These are phyloP conservation scores for Drosophila albomicans DNA, from an alignment of 1,140 invertebrate genomes.

Conservation along the genomic window DNA sequence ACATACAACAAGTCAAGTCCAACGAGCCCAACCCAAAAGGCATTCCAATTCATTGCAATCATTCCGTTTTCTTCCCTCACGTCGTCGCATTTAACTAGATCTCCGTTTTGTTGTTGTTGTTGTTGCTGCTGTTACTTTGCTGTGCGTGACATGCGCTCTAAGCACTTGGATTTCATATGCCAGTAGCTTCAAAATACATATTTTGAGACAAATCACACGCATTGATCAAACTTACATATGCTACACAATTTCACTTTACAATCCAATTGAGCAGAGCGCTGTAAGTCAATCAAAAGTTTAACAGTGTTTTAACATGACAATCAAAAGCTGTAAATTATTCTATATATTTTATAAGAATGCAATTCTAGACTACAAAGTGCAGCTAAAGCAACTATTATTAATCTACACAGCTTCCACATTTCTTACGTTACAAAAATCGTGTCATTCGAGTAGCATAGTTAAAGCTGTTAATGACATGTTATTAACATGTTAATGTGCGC, in stretches of 20 bases:
- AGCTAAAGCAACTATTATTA: no score
- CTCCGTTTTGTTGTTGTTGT: slow-evolving; percentile 13
- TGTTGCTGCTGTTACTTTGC: background rate
- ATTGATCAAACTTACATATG: background rate
- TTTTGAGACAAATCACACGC: slow-evolving; percentile 5
- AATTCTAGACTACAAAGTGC: no score
- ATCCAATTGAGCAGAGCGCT: background rate
- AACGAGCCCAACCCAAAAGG: slow-evolving; percentile 11
- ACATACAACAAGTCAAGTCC: slow-evolving; percentile 1
- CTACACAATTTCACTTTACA: slow-evolving; percentile 8
- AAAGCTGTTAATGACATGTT: no score
- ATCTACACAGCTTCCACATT: no score
- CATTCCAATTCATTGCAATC: slow-evolving; percentile 19
- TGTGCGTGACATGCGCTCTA: slow-evolving; percentile 41
- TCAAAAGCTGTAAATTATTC: background rate
- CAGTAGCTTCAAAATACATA: slow-evolving; percentile 2
- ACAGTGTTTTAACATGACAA: background rate
- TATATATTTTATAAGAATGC: no score
- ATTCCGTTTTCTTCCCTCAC: slow-evolving; percentile 24
- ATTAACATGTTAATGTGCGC: no score
- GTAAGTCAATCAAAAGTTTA: background rate
- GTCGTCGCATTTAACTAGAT: slow-evolving; percentile 40
- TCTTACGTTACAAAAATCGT: no score
- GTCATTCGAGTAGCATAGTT: no score
- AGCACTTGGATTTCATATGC: slow-evolving; percentile 21